Evolutionary conservation across 2,888 invertebrate species (phyloP).

Genomic region (Gisinianus flammeolus): DNA sequence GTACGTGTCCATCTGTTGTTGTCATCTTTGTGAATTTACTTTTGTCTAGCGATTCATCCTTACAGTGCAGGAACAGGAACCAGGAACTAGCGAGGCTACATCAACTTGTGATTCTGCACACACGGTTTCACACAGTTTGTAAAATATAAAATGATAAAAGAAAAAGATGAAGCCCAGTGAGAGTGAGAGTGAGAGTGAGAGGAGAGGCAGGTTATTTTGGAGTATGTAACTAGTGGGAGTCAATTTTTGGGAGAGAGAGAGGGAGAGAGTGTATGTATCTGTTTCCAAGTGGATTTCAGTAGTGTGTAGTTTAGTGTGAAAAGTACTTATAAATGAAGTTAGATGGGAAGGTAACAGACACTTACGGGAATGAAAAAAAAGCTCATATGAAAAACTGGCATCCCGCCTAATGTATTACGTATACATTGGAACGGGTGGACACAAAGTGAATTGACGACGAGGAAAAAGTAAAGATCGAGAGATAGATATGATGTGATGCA

Average conservation of each 20-base stretch:
- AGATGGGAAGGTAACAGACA: neutral
- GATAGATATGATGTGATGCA: conserved; percentile 21
- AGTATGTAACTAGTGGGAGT: neutral
- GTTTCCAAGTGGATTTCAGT: neutral
- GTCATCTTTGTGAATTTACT: conserved; percentile 12
- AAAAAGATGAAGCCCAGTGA: too few species aligned
- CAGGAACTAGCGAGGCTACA: neutral
- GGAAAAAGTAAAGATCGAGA: conserved; percentile 4
- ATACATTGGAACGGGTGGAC: neutral
- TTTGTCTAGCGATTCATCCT: conserved; percentile 1
- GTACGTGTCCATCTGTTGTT: conserved; percentile 19
- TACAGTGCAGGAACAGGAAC: neutral
- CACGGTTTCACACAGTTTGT: too few species aligned
- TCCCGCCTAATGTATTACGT: conserved; percentile 11
- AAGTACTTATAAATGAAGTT: conserved; percentile 6
- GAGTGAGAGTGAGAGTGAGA: too few species aligned
- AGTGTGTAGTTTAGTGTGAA: conserved; percentile 22
- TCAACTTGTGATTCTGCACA: neutral
- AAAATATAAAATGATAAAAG: too few species aligned
- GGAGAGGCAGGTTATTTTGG: too few species aligned
- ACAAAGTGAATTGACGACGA: neutral
- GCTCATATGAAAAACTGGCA: conserved; percentile 13
- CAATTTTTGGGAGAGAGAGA: neutral
- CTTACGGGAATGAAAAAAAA: neutral
- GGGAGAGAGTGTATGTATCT: neutral